Conservation (phyloP, 2,113 vertebrate species). For the Grammomys surdaster region DNA sequence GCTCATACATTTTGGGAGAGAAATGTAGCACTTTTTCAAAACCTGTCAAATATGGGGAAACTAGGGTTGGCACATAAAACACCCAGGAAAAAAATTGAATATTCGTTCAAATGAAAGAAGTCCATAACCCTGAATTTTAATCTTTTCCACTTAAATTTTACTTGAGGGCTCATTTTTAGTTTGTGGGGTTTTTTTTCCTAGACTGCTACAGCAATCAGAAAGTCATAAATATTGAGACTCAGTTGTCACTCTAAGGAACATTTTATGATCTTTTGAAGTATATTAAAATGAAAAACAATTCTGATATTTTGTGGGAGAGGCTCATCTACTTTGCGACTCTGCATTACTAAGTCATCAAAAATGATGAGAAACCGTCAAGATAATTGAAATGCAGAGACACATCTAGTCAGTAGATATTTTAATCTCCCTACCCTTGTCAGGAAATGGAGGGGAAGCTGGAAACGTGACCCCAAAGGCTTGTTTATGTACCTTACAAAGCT, state of each 20-base stretch:
- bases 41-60: constrained; percentile 76
- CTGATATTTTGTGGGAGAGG: constrained; percentile 73
- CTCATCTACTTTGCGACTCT: constrained; percentile 45
- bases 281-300: constrained; percentile 80
- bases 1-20: constrained; percentile 48
- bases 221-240: constrained; percentile 83
- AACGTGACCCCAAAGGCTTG: not conserved
- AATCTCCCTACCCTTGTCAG: not conserved
- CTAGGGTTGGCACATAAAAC: constrained; percentile 72
- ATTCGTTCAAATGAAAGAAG: constrained; percentile 73
- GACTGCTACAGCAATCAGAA: constrained; percentile 78
- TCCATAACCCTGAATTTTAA: constrained; percentile 82
- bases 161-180: constrained; percentile 71
- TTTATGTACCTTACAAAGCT: constrained; percentile 33
- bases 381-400: not conserved
- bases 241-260: constrained; percentile 76
- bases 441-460: not conserved
- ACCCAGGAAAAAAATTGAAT: constrained; percentile 72
- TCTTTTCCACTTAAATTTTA: constrained; percentile 81
- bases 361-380: constrained; percentile 19
- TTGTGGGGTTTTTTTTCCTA: not conserved
- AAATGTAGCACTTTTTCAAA: constrained; percentile 68
- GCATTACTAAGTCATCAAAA: constrained; percentile 62
- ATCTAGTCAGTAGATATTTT: not conserved
- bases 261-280: constrained; percentile 81